Evolutionary conservation across 2,113 vertebrate species (phyloP).

Genomic region (Hyperopisus bebe): DNA sequence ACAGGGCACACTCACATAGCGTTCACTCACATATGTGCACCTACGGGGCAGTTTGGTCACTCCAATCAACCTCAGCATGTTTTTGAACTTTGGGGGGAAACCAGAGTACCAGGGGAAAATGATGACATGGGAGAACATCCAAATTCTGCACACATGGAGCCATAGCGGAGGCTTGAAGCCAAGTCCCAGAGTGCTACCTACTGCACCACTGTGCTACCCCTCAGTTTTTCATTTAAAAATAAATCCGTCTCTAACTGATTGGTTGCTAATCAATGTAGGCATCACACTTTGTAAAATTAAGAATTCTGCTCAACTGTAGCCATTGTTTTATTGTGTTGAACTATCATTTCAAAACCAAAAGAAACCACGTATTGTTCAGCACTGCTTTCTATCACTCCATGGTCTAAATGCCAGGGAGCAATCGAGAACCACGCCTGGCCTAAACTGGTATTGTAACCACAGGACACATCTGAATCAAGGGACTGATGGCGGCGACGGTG

Average conservation of each 20-base stretch:
- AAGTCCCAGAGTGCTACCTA: neutral
- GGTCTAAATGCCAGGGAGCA: neutral
- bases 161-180: neutral
- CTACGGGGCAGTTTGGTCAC: neutral
- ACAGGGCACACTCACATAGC: neutral
- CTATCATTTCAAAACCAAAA: neutral
- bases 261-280: neutral
- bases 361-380: neutral
- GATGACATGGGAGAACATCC: neutral
- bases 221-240: neutral
- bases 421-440: neutral
- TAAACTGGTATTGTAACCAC: neutral
- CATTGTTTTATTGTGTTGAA: neutral
- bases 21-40: neutral
- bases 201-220: neutral
- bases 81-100: neutral
- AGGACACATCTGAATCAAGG: neutral
- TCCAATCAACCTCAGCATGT: neutral
- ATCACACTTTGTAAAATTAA: neutral
- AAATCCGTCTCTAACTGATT: neutral
- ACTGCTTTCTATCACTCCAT: neutral
- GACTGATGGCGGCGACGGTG: neutral
- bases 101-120: neutral
- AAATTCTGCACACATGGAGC: neutral
- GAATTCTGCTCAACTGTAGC: neutral